phyloP scores from a whole-genome alignment of 2,113 vertebrate genomes.

The Progne subis region DNA sequence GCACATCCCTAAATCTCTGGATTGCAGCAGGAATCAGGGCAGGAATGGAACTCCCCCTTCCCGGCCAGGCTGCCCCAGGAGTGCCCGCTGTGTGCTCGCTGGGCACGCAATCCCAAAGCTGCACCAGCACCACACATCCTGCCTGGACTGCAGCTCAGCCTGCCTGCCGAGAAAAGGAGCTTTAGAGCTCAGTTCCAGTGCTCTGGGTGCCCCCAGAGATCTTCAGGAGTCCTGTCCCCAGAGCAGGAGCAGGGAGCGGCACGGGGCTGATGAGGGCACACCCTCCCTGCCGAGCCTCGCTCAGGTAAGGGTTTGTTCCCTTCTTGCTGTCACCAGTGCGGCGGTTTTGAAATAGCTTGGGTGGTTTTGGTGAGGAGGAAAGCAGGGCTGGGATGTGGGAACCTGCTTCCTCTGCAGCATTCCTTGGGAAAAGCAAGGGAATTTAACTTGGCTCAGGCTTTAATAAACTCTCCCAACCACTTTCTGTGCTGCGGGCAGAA shows the following conservation, averaged over 20 bases:
- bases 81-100: background rate
- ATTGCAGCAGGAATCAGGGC: background rate
- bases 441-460: background rate
- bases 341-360: background rate
- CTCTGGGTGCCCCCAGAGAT: background rate
- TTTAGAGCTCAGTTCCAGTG: background rate
- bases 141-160: background rate
- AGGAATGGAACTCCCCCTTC: background rate
- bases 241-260: background rate
- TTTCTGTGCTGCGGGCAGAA: background rate
- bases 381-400: background rate
- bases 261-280: background rate
- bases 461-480: background rate
- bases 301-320: background rate
- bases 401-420: background rate
- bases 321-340: background rate
- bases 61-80: background rate
- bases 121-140: background rate
- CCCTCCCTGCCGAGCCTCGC: background rate
- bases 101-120: background rate
- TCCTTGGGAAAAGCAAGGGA: background rate
- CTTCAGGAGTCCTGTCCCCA: background rate
- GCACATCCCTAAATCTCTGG: background rate
- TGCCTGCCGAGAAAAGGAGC: background rate
- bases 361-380: background rate